Evolutionary conservation across 2,797 vertebrate species (phyloP).

Genomic region (Menidia menidia): DNA sequence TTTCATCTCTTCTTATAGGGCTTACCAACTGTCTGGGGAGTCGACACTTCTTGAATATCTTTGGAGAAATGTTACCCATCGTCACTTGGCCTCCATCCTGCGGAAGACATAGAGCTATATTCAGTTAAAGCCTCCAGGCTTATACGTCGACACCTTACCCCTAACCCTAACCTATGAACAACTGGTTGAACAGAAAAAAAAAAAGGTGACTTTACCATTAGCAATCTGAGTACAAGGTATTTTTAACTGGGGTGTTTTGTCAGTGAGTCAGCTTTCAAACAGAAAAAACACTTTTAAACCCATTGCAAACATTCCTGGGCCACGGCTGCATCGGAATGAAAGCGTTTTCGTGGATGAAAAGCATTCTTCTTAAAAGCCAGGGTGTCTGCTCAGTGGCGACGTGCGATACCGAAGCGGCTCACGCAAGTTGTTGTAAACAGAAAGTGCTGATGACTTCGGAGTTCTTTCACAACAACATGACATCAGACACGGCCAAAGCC

Average conservation of each 20-base stretch:
- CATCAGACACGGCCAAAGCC: constrained; percentile 33
- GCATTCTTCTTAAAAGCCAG: constrained; percentile 3
- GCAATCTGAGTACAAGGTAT: background rate
- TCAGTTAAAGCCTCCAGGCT: constrained; percentile 24
- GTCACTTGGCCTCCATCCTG: constrained; percentile 73
- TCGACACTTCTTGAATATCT: constrained; percentile 74
- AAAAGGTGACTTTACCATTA: too few relatives aligned
- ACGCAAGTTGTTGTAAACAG: background rate
- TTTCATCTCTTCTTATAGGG: background rate
- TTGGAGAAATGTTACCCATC: constrained; percentile 73
- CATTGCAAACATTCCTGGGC: background rate
- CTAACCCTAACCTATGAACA: background rate
- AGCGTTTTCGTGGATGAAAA: constrained; percentile 31
- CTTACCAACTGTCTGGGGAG: constrained; percentile 79
- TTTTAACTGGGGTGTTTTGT: background rate
- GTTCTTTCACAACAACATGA: constrained; percentile 39
- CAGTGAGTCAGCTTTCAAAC: background rate
- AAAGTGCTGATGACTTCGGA: constrained; percentile 21
- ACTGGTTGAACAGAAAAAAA: background rate
- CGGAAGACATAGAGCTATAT: constrained; percentile 38
- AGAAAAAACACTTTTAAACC: constrained; percentile 5
- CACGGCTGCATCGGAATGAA: background rate
- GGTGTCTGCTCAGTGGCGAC: background rate
- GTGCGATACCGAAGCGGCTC: background rate
- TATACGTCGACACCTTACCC: background rate